These are phyloP conservation scores for Perca fluviatilis DNA, from an alignment of 2,113 vertebrate genomes.

Conservation along the genomic window DNA sequence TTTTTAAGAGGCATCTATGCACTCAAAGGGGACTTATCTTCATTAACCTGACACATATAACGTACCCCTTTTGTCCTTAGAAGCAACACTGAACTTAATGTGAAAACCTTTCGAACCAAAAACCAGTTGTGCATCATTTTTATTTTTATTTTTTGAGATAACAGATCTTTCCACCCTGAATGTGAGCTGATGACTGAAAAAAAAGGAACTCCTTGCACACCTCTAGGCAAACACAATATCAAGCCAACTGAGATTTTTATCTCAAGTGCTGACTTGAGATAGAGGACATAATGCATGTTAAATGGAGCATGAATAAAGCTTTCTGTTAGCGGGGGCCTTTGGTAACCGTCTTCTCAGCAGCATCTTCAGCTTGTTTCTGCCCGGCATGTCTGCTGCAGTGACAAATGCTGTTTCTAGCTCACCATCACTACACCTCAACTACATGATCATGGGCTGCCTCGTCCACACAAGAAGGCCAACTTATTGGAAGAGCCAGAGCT, in stretches of 20 bases:
- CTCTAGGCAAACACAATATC: constrained; percentile 52
- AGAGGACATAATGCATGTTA: constrained; percentile 66
- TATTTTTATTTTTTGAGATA: constrained; percentile 5
- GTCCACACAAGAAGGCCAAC: neutral
- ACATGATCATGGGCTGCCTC: neutral
- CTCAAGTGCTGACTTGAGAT: constrained; percentile 58
- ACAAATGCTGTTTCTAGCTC: constrained; percentile 33
- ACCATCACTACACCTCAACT: constrained; percentile 1
- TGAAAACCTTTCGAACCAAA: neutral
- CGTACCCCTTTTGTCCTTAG: neutral
- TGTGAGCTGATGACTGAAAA: constrained; percentile 10
- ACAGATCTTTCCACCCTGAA: constrained; percentile 15
- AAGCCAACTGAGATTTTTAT: constrained; percentile 60
- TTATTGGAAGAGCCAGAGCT: neutral
- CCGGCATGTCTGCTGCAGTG: constrained; percentile 8
- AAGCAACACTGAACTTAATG: neutral
- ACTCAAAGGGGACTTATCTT: neutral
- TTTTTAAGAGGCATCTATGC: neutral
- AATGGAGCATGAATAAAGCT: constrained; percentile 75
- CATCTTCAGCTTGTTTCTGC: constrained; percentile 27
- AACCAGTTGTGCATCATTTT: neutral
- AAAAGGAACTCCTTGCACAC: constrained; percentile 39
- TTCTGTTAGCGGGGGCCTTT: constrained; percentile 53
- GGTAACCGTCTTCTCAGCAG: constrained; percentile 39
- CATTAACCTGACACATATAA: neutral